Percentiles rank a stretch among this genome's conserved stretches.
Evolutionary conservation across 2,888 invertebrate species (phyloP).

Genomic region (Drosophila tanythrix): DNA sequence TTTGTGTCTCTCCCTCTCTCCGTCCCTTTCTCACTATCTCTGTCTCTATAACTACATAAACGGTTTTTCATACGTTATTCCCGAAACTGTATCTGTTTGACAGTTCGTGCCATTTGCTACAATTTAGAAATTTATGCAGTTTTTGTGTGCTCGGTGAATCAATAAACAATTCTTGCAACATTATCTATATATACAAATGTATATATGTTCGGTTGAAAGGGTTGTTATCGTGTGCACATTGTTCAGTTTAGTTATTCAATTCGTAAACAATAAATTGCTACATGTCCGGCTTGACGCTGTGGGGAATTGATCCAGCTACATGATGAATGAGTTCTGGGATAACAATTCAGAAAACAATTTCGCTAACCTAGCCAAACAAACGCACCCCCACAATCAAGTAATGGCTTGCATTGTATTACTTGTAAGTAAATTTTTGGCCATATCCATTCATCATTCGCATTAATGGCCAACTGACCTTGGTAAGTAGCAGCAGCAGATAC

Average conservation of each 20-base stretch:
- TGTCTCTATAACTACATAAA: neutral
- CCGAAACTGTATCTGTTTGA: neutral
- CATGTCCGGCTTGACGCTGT: slow-evolving; percentile 17
- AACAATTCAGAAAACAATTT: slow-evolving; percentile 30
- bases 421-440: slow-evolving; percentile 27
- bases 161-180: slow-evolving; percentile 57
- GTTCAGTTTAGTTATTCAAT: slow-evolving; percentile 28
- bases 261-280: slow-evolving; percentile 45
- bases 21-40: no score
- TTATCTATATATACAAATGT: slow-evolving; percentile 53
- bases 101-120: slow-evolving; percentile 27
- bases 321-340: slow-evolving; percentile 55
- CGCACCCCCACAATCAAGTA: slow-evolving; percentile 3
- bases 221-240: slow-evolving; percentile 36
- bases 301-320: slow-evolving; percentile 33
- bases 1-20: neutral
- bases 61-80: slow-evolving; percentile 19
- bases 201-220: slow-evolving; percentile 2
- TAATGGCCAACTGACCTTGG: slow-evolving; percentile 62
- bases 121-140: slow-evolving; percentile 16
- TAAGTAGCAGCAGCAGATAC: slow-evolving; percentile 37
- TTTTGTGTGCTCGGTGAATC: slow-evolving; percentile 43
- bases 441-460: slow-evolving; percentile 44
- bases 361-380: slow-evolving; percentile 13
- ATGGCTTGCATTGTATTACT: slow-evolving; percentile 3